Evolutionary conservation across 2,113 vertebrate genomes (phyloP), one percentile per base, ranked within the genome.

Genomic region (Brachypteracias leptosomus): DNA sequence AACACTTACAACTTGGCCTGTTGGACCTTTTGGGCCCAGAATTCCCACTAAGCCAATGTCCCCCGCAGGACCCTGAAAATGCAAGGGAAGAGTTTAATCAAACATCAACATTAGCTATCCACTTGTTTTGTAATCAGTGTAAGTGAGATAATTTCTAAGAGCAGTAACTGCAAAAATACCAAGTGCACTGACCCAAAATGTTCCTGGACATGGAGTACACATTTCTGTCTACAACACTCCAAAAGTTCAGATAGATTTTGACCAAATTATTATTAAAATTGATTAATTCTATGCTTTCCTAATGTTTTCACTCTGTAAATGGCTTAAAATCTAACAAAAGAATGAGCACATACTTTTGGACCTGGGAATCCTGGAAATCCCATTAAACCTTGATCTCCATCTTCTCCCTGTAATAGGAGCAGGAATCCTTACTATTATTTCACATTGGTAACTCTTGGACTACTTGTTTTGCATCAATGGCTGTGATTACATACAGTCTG

Each of bases 331-430:
- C 40, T 35, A 81, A 47, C 11, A 95, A 94, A 88, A 96, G 70
- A 85, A 95, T 6, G 1, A 84, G 63, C 38, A 97, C 98, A 90
- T 97, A 99, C 99, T 98, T 98, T 99, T 79, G 99, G 99, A 33
- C 99, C 99, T 93, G 99, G 98, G 88, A 99, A 99, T 93, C 99
- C 99, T 86, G 98, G 99, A 94, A 99, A 98, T 38, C 99, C 99
- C 95, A 97, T 98, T 89, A 99, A 97, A 75, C 99, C 99, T 96
- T 88, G 97, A 94, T 98, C 97, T 95, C 99, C 99, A 89, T 97
- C 74, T 93, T 99, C 98, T 63, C 99, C 99, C 99, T 99, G 97
- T 58, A 98, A 98, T n/a, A 52, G 90, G 52, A 97, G 75, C 17
- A 97, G 78, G 92, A 18, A 96, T n/a, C 72, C 52, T 70, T 59